phyloP scores from a whole-genome alignment of 2,888 invertebrate genomes.

The Nomada goodeniana region DNA sequence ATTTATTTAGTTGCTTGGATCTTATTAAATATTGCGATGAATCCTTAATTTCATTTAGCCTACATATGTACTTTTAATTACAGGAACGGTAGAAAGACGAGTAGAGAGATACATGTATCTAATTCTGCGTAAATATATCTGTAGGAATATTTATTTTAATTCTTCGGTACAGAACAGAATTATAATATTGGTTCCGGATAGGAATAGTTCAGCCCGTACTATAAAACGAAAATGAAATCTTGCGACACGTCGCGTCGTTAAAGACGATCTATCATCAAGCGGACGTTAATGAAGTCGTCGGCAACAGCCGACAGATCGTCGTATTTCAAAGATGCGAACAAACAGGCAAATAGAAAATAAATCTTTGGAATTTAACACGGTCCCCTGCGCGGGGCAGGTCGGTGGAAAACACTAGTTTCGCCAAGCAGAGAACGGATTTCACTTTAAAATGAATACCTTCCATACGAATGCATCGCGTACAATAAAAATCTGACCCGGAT shows the following conservation, averaged over 20 bases:
- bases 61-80: neutral
- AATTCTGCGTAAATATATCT: neutral
- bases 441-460: slow-evolving; percentile 50
- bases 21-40: no score
- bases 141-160: neutral
- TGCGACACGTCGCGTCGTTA: neutral
- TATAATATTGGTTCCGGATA: no score
- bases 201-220: no score
- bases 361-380: slow-evolving; percentile 5
- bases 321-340: slow-evolving; percentile 5
- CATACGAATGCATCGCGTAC: slow-evolving; percentile 37
- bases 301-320: neutral
- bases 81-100: neutral
- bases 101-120: neutral
- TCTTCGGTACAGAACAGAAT: no score
- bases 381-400: neutral
- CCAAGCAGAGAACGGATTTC: slow-evolving; percentile 39
- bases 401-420: slow-evolving; percentile 24
- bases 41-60: neutral
- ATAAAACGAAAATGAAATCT: no score
- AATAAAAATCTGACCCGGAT: slow-evolving; percentile 60
- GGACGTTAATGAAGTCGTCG: neutral
- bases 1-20: no score
- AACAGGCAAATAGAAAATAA: slow-evolving; percentile 26
- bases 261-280: slow-evolving; percentile 10